Evolutionary conservation across 2,797 vertebrate genomes (phyloP), one percentile per base, ranked within the genome.

Genomic region (Artibeus jamaicensis): DNA sequence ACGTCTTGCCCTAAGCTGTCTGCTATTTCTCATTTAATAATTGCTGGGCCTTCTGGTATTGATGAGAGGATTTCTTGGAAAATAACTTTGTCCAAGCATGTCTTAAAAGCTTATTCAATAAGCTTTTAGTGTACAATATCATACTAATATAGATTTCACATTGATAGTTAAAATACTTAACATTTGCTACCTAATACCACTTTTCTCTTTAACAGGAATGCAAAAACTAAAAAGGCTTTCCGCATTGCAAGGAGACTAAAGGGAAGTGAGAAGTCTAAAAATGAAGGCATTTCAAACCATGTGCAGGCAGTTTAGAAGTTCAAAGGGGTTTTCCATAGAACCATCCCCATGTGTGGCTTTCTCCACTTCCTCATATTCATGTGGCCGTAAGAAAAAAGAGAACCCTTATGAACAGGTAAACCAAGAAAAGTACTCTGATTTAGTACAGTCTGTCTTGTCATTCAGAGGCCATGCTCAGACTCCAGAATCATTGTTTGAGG

Each of bases 331-430:
- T 92, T 83, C 97, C 16, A 71, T 94, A 87, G 89, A 95, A 93
- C 90, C 83, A 11, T 42, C 86, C 39, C 73, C 95, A 0, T 83
- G 78, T 73, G 89, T 91, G 3, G 83, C 94, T 70, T 98, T 99
- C 42, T 98, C 98, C 34, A 98, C 98, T 11, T 98, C 98, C 5
- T 76, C 92, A 9, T 91, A 78, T 53, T 96, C 96, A n/a, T 97
- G 39, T 21, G 96, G 98, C 59, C 73, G 98, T 44, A 99, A 99
- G 98, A 99, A 98, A 98, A 98, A 87, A 95, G 46, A 3, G 6
- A 99, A 98, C 53, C 91, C 98, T 21, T 99, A 99, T 96, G 98
- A 98, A 91, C 97, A 98, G 10, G 98, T 99, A 62, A 99, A 99
- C 97, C 98, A 98, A 71, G 98, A 99, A 68, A 99, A 98, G 71